Percentiles rank a stretch among this genome's conserved stretches.
phyloP scores from a whole-genome alignment of 1,140 invertebrate genomes.

The Meloidogyne floridensis region DNA sequence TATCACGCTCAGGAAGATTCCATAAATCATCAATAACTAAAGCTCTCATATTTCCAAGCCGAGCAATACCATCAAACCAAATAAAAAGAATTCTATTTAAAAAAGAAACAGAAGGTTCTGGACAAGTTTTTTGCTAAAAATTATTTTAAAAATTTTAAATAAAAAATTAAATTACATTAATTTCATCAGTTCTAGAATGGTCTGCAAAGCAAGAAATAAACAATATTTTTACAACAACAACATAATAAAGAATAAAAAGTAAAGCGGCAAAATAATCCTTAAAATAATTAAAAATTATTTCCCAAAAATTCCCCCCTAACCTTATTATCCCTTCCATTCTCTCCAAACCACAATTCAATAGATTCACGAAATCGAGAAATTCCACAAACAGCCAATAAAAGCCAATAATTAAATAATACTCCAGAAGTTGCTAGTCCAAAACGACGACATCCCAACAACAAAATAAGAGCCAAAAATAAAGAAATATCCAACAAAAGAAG shows the following conservation, averaged over 20 bases:
- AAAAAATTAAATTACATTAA: constrained; percentile 22
- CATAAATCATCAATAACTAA: constrained; percentile 82
- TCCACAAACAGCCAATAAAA: constrained; percentile 56
- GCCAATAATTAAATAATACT: constrained; percentile 56
- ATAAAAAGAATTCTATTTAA: constrained; percentile 82
- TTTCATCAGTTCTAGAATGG: not conserved
- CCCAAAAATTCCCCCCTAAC: not conserved
- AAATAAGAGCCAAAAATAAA: constrained; percentile 50
- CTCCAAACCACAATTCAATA: constrained; percentile 35
- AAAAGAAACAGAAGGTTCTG: constrained; percentile 82
- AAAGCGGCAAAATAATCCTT: not conserved
- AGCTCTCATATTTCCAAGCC: constrained; percentile 68
- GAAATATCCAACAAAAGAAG: not conserved
- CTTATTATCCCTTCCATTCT: not conserved
- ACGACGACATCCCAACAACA: constrained; percentile 47
- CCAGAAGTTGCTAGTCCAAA: constrained; percentile 58
- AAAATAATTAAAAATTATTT: not conserved
- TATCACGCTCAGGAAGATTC: constrained; percentile 83
- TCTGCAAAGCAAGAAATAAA: constrained; percentile 26
- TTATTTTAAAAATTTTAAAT: constrained; percentile 24
- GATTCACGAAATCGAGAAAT: constrained; percentile 56
- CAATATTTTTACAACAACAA: constrained; percentile 15
- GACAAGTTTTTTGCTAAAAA: constrained; percentile 71
- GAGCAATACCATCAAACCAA: constrained; percentile 79
- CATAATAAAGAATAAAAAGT: constrained; percentile 26